phyloP scores from a whole-genome alignment of 1,140 invertebrate genomes.

The Brachystomella parvula region DNA sequence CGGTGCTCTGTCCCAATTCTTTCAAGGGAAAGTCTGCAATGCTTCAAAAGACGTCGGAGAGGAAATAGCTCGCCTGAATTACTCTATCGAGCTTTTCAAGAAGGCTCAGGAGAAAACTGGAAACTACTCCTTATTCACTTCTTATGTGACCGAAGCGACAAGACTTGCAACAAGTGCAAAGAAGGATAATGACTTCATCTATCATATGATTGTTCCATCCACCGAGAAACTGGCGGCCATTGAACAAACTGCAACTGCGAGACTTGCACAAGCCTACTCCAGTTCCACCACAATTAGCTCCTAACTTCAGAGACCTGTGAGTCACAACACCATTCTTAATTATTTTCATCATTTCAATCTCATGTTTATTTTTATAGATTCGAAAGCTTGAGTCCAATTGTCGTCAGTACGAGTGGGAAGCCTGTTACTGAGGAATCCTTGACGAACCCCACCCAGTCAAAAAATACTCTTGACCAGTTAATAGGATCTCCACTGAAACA shows the following conservation, averaged over 20 bases:
- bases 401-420: not conserved
- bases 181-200: constrained; percentile 98
- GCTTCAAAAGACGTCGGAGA: constrained; percentile 78
- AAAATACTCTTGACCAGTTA: no score
- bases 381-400: not conserved
- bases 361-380: constrained; percentile 17
- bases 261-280: constrained; percentile 74
- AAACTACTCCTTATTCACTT: constrained; percentile 56
- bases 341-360: constrained; percentile 6
- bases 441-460: not conserved
- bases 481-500: not conserved
- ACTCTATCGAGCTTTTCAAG: constrained; percentile 60
- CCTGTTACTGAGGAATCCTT: not conserved
- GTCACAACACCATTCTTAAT: constrained; percentile 2
- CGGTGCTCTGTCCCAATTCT: constrained; percentile 77
- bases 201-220: constrained; percentile 89
- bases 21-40: constrained; percentile 75
- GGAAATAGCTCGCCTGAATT: constrained; percentile 74
- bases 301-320: constrained; percentile 54
- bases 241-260: constrained; percentile 57
- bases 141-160: constrained; percentile 62
- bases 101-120: constrained; percentile 59
- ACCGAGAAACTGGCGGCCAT: constrained; percentile 65
- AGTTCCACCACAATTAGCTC: constrained; percentile 58
- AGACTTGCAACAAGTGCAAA: constrained; percentile 67